Conservation (phyloP, 2,113 vertebrate species). For the Erpornis zantholeuca region DNA sequence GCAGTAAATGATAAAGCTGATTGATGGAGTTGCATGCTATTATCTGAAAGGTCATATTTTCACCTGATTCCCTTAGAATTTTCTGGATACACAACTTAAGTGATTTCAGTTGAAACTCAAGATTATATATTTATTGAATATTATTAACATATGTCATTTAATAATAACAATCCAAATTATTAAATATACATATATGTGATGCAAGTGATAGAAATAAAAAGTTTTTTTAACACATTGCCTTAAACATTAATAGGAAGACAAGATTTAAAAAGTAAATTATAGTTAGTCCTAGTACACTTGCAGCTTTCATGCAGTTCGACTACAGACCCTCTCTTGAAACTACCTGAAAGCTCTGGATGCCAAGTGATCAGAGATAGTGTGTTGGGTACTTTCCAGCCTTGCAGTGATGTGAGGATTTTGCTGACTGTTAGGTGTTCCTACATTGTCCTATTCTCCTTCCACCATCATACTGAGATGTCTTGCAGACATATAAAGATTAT, state of each 20-base stretch:
- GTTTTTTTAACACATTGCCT: neutral
- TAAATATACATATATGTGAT: neutral
- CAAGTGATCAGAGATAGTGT: fast-evolving
- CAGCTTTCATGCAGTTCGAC: neutral
- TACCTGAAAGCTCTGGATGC: neutral
- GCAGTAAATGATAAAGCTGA: conserved; percentile 34
- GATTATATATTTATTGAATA: neutral
- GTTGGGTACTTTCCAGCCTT: neutral
- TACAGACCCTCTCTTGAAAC: neutral
- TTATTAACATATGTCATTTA: neutral
- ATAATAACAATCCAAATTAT: neutral
- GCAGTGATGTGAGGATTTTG: neutral
- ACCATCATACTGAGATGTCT: neutral
- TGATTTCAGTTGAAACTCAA: neutral
- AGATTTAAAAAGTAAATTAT: neutral
- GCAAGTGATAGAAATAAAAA: neutral
- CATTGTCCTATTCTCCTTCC: neutral
- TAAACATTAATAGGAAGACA: neutral
- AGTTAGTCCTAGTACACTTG: neutral
- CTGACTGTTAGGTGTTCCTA: neutral
- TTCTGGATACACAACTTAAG: conserved; percentile 18
- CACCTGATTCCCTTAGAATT: conserved; percentile 57
- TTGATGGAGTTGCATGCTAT: conserved; percentile 43
- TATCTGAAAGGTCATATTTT: conserved; percentile 66
- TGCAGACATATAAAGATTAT: neutral